A percentile compares a stretch with the other conserved stretches of the same genome.
These are phyloP conservation scores for Phymanthus crucifer DNA, from an alignment of 92 coral and sea anemone genomes.

Conservation along the genomic window DNA sequence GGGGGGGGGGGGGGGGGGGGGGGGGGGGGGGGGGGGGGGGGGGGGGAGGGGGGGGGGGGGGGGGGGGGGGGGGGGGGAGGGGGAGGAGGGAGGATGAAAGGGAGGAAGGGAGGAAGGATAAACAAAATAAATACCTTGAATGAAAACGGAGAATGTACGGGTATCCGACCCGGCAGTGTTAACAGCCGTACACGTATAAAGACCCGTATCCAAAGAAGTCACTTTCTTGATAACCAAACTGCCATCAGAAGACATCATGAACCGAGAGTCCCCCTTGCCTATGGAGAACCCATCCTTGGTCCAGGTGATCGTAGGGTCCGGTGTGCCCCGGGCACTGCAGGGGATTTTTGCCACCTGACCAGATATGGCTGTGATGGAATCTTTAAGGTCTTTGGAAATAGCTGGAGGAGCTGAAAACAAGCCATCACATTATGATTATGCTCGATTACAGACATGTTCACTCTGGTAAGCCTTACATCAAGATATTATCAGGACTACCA, in stretches of 20 bases:
- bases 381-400: slow-evolving; percentile 46
- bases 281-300: slow-evolving; percentile 49
- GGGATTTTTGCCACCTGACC: slow-evolving; percentile 51
- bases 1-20: no score
- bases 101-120: background rate
- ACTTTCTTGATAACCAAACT: slow-evolving; percentile 41
- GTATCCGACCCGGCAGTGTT: slow-evolving; percentile 63
- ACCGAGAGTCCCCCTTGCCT: slow-evolving; percentile 35
- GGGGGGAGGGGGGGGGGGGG: no score
- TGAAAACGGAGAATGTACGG: slow-evolving; percentile 51
- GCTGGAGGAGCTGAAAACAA: slow-evolving; percentile 54
- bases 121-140: slow-evolving; percentile 21
- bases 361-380: slow-evolving; percentile 49
- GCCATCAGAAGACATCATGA: slow-evolving; percentile 47
- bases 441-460: no score
- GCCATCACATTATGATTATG: background rate
- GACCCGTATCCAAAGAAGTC: slow-evolving; percentile 14
- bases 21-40: no score
- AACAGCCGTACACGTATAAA: slow-evolving; percentile 65
- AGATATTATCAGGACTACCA: no score
- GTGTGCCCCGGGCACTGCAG: slow-evolving; percentile 68
- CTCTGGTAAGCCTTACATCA: no score
- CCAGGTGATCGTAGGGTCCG: slow-evolving; percentile 66
- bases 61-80: no score
- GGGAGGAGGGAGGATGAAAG: background rate